phyloP scores from a whole-genome alignment of 2,888 invertebrate species.

The Pemphredon lugubris region DNA sequence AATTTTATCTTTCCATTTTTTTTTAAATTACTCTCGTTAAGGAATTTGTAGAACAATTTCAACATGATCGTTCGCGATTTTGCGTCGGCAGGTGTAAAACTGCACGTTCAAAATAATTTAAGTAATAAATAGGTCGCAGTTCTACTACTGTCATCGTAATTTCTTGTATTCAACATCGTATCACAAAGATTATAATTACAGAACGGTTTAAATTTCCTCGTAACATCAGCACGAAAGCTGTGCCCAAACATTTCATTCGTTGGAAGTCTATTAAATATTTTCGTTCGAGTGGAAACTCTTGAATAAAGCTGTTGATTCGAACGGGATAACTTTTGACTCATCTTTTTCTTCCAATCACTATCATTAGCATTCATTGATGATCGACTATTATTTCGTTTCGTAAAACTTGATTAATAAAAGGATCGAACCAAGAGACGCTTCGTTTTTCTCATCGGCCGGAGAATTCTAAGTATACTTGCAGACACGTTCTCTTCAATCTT shows the following conservation, averaged over 20 bases:
- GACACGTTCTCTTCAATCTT: slow-evolving; percentile 5
- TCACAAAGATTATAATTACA: slow-evolving; percentile 45
- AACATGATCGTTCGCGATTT: slow-evolving; percentile 23
- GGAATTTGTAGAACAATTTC: slow-evolving; percentile 36
- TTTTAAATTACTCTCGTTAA: neutral
- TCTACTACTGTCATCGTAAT: slow-evolving; percentile 36
- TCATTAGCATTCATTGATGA: neutral
- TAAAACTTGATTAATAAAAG: slow-evolving; percentile 23
- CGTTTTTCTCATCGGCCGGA: slow-evolving; percentile 10
- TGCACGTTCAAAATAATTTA: slow-evolving; percentile 29
- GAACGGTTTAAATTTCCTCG: slow-evolving; percentile 21
- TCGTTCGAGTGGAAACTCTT: slow-evolving; percentile 38
- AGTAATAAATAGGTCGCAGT: slow-evolving; percentile 26
- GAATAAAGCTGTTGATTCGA: slow-evolving; percentile 47
- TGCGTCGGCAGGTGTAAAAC: slow-evolving; percentile 8
- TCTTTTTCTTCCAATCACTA: neutral
- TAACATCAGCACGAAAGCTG: slow-evolving; percentile 23
- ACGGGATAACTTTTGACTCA: slow-evolving; percentile 35
- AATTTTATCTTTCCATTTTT: slow-evolving; percentile 24
- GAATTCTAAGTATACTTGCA: slow-evolving; percentile 13
- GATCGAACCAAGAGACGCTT: slow-evolving; percentile 13
- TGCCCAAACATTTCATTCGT: slow-evolving; percentile 38
- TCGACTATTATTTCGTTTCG: neutral
- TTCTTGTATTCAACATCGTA: slow-evolving; percentile 29
- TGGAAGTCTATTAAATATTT: slow-evolving; percentile 53